Base-by-base conservation (phyloP, 2,797 vertebrate species). In the Astyanax mexicanus region DNA sequence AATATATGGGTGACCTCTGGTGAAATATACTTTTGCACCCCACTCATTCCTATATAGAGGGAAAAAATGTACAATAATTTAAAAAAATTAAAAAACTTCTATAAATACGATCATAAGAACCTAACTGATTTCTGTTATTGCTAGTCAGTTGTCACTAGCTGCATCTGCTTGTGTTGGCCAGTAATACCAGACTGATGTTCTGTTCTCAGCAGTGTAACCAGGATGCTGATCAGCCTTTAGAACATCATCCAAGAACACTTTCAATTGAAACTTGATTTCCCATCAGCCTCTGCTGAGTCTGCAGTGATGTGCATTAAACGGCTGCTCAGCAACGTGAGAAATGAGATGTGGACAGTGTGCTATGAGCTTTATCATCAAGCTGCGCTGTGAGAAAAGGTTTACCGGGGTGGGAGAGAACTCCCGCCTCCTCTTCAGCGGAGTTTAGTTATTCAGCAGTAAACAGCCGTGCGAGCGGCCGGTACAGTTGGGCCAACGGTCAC, bases 401-500 rank as follows among this genome's bases (percentile, higher is more conserved):
- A 10, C 10, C 19, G 25, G 52, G 4, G 21, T 13, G 1, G 12
- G 25, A 23, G 52, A 11, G 25, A 15, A 6, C 52, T 25, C 11
- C 21, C 4, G 23, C 13, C 25, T 55, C 12, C 6, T 8, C 13
- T 17, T 57, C 6, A 32, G 27, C 32, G 3, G 13, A 32, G 54
- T 27, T 6, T 0, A 55, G 54, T 35, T 32, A 32, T 35, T 58
- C 49, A 66, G 83, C 78, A 37, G 66, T 17, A 69, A 72, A 27
- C 65, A 37, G 23, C 32, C 21, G 19, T 42, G 23, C 40, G 4
- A 62, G 55, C 10, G 17, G 52, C 47, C 29, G 49, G 40, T 37
- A 49, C 58, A 49, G 23, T 75, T 47, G 23, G 72, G 38, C 74
- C 60, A 80, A 65, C 69, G 65, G 60, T 57, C 77, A 69, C 49